These are phyloP conservation scores for Drosophila differens DNA, from an alignment of 2,888 invertebrate genomes.

Conservation along the genomic window DNA sequence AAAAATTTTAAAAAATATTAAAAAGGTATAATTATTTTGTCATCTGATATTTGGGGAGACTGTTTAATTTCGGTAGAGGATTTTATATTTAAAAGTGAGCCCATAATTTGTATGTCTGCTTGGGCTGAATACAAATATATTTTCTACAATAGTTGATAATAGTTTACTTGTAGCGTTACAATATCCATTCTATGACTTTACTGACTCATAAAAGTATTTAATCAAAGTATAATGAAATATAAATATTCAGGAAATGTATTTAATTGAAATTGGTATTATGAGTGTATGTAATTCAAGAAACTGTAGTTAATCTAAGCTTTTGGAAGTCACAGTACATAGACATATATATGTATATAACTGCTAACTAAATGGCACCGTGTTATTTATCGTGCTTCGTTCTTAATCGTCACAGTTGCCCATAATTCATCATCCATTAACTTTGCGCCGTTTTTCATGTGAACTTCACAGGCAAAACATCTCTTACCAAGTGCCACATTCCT, in stretches of 20 bases:
- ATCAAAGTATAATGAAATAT: neutral
- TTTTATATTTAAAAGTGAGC: neutral
- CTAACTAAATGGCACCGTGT: neutral
- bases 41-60: constrained; percentile 8
- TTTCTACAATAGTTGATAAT: neutral
- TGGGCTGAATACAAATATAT: neutral
- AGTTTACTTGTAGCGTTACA: neutral
- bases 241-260: no score
- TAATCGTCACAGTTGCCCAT: no score
- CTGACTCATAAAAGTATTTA: neutral
- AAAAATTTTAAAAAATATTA: neutral
- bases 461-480: neutral
- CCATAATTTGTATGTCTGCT: neutral
- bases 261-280: no score
- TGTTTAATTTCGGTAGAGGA: neutral
- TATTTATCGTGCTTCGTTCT: neutral
- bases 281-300: neutral
- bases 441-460: neutral
- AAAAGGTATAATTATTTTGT: constrained; percentile 7
- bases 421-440: neutral
- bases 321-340: neutral
- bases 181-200: neutral
- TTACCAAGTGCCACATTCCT: neutral
- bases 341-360: neutral
- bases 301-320: neutral